Conservation (phyloP, 2,797 vertebrate species). For the Paramormyrops hopkinsi region DNA sequence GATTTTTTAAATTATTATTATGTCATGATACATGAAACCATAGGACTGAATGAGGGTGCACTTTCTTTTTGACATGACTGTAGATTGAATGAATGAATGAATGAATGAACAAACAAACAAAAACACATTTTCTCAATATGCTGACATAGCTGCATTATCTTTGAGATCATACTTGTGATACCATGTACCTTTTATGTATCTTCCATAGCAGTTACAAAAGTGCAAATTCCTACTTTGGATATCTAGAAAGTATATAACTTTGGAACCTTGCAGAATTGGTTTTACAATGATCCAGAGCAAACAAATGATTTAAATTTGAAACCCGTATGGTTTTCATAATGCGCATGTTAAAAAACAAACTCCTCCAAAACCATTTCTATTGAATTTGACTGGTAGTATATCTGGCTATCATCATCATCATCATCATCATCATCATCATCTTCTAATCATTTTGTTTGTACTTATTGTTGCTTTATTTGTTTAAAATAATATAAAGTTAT, state of each 20-base stretch:
- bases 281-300: not conserved
- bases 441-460: not conserved
- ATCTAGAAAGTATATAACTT: constrained; percentile 18
- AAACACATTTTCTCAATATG: not conserved
- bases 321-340: not conserved
- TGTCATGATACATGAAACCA: not conserved
- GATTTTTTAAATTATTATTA: not conserved
- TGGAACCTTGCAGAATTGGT: not conserved
- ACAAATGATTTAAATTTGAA: not conserved
- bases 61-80: not conserved
- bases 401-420: not conserved
- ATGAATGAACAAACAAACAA: not conserved
- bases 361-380: not conserved
- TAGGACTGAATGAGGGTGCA: not conserved
- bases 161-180: not conserved
- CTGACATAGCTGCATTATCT: not conserved
- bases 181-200: not conserved
- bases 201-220: not conserved
- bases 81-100: not conserved
- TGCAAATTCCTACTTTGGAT: not conserved
- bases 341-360: not conserved
- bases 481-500: not conserved
- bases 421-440: not conserved
- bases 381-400: not conserved
- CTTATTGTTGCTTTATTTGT: not conserved